phyloP scores from a whole-genome alignment of 2,888 invertebrate species.

The Temnothorax unifasciatus region DNA sequence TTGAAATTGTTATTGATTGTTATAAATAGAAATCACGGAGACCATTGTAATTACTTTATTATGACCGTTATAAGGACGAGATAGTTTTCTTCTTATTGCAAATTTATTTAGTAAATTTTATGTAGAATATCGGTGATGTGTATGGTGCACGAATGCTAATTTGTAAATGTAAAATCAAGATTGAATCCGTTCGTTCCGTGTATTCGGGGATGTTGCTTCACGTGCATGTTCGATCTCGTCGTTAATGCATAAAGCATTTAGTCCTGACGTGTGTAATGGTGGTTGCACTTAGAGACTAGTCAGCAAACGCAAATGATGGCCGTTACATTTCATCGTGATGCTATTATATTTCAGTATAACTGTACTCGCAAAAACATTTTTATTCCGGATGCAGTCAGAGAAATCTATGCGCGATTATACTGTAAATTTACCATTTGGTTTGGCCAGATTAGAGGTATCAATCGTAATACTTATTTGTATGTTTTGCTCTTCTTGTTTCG shows the following conservation, averaged over 20 bases:
- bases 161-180: constrained; percentile 7
- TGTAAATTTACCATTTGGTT: constrained; percentile 17
- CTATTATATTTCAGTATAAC: constrained; percentile 51
- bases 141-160: not conserved
- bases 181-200: not conserved
- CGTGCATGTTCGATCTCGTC: not conserved
- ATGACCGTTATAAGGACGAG: not conserved
- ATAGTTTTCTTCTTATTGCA: not conserved
- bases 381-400: not conserved
- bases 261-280: constrained; percentile 18
- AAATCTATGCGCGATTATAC: not conserved
- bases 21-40: not conserved
- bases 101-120: constrained; percentile 7
- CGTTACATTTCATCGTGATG: constrained; percentile 27
- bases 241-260: constrained; percentile 52
- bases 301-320: constrained; percentile 6
- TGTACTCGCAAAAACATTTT: constrained; percentile 32
- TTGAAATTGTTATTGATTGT: not conserved
- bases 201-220: constrained; percentile 2
- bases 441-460: constrained; percentile 5
- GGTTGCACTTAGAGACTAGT: constrained; percentile 18
- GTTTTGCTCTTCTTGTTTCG: not conserved
- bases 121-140: not conserved
- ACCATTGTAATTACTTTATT: constrained; percentile 8
- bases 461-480: not conserved